These are phyloP conservation scores for Microtus pennsylvanicus DNA, from an alignment of 2,113 vertebrate species.

Conservation along the genomic window DNA sequence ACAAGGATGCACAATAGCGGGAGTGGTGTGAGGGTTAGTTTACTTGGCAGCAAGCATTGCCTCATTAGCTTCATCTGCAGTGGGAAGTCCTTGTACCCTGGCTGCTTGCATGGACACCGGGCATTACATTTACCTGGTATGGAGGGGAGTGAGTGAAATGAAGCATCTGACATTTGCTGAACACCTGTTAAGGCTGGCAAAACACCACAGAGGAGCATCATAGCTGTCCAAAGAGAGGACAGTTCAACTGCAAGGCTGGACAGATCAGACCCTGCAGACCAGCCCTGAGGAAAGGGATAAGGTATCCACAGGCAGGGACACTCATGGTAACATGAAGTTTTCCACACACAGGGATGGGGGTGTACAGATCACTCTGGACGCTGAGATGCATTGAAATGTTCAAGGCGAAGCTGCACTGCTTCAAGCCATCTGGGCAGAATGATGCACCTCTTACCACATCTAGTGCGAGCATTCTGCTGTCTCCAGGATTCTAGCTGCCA, in stretches of 20 bases:
- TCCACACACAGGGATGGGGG: not conserved
- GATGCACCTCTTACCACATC: rapidly evolving
- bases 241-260: too few species aligned
- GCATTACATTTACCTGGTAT: rapidly evolving
- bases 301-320: not conserved
- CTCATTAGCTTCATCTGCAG: not conserved
- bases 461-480: rapidly evolving
- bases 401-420: too few species aligned
- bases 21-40: rapidly evolving
- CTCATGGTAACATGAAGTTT: not conserved
- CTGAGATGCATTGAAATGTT: not conserved
- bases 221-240: not conserved
- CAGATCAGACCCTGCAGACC: too few species aligned
- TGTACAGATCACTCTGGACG: not conserved
- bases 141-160: not conserved
- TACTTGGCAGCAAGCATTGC: rapidly evolving
- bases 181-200: not conserved
- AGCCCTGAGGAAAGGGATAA: too few species aligned
- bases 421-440: too few species aligned
- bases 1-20: not conserved
- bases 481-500: not conserved
- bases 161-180: too few species aligned
- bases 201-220: rapidly evolving
- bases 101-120: not conserved
- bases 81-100: not conserved